Evolutionary conservation across 2,113 vertebrate genomes (phyloP).

Genomic region (Oryzias celebensis): DNA sequence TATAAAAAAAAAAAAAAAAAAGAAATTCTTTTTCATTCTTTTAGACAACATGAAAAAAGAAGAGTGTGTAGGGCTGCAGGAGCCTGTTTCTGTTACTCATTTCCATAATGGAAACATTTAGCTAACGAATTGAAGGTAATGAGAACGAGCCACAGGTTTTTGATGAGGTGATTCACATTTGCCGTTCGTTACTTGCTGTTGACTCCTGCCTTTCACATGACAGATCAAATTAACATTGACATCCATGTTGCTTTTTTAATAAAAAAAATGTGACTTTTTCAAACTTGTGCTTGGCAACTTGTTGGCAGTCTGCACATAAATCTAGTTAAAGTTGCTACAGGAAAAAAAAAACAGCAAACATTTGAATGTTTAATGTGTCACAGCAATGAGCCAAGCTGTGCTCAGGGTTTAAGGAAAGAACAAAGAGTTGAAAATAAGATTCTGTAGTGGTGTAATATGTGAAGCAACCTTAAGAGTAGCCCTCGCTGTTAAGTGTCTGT

Average conservation of each 20-base stretch:
- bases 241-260: conserved; percentile 9
- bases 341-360: neutral
- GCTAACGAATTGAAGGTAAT: conserved; percentile 33
- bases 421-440: neutral
- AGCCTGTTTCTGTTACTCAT: conserved; percentile 41
- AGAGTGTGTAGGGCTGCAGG: neutral
- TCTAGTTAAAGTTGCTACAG: neutral
- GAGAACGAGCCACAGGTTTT: conserved; percentile 27
- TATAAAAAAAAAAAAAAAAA: neutral
- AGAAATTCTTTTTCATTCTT: neutral
- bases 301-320: neutral
- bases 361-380: conserved; percentile 5
- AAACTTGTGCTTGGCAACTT: neutral
- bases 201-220: conserved; percentile 24
- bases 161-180: conserved; percentile 55
- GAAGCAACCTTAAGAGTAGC: conserved; percentile 48
- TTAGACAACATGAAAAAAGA: too few relatives aligned
- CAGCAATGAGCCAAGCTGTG: neutral
- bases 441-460: too few relatives aligned
- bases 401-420: neutral
- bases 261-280: conserved; percentile 15
- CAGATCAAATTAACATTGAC: conserved; percentile 49
- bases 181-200: conserved; percentile 31
- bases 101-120: conserved; percentile 59
- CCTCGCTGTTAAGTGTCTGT: conserved; percentile 52